Base-by-base conservation (phyloP, 92 coral and sea anemone genomes). In the Nematostella vectensis region DNA sequence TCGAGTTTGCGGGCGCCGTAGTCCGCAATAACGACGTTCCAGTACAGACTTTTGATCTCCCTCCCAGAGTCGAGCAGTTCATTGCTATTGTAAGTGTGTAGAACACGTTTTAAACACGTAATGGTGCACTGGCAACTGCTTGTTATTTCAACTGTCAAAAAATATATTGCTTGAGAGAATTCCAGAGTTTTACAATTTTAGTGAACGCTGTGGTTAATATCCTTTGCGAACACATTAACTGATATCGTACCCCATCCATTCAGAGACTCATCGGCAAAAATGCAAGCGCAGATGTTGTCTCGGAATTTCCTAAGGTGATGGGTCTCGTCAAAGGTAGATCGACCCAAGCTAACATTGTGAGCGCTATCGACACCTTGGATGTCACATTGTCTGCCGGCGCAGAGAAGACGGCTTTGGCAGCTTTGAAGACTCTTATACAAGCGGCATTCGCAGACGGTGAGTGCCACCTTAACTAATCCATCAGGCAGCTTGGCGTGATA, bases 181-280 rank as follows among this genome's bases (percentile, higher is more conserved):
- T n/a, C n/a, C n/a, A n/a, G n/a, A n/a, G n/a, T n/a, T n/a, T n/a
- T n/a, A n/a, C n/a, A n/a, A n/a, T n/a, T n/a, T n/a, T n/a, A n/a
- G n/a, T n/a, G n/a, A n/a, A n/a, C n/a, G n/a, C n/a, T n/a, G n/a
- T n/a, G n/a, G n/a, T n/a, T n/a, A n/a, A n/a, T n/a, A n/a, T n/a
- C n/a, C n/a, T n/a, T n/a, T n/a, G n/a, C n/a, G n/a, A n/a, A n/a
- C n/a, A n/a, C n/a, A n/a, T n/a, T n/a, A n/a, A n/a, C n/a, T n/a
- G n/a, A n/a, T n/a, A n/a, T n/a, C n/a, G n/a, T n/a, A n/a, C n/a
- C n/a, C n/a, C n/a, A n/a, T n/a, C n/a, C n/a, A n/a, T n/a, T n/a
- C n/a, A 58, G 63, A 31, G 16, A 8, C 2, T 58, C 27, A 18
- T 18, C 6, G 50, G 25, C 21, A 58, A 58, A 0, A 58, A 58